A percentile compares a stretch with the other conserved stretches of the same genome.
These are phyloP conservation scores for Macaria liturata DNA, from an alignment of 2,888 invertebrate genomes.

Conservation along the genomic window DNA sequence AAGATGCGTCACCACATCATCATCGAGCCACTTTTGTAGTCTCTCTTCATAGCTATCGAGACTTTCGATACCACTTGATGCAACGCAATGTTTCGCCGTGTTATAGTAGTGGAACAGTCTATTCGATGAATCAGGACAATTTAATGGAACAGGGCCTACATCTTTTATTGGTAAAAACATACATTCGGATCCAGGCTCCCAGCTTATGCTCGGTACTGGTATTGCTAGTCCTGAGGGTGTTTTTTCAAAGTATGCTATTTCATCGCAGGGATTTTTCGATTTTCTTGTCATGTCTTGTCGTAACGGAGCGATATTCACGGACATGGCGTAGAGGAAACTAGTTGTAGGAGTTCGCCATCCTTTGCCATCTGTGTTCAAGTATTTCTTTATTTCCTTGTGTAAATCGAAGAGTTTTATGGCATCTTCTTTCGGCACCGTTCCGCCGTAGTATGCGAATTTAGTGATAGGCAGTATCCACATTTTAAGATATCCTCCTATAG, in stretches of 20 bases:
- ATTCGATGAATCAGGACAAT: slow-evolving; percentile 51
- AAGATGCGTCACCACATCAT: slow-evolving; percentile 78
- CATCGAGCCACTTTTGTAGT: slow-evolving; percentile 80
- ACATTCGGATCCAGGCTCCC: slow-evolving; percentile 74
- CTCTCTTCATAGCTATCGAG: slow-evolving; percentile 73
- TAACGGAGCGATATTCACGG: slow-evolving; percentile 46
- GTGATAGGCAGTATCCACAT: slow-evolving; percentile 83
- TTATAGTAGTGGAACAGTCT: slow-evolving; percentile 83
- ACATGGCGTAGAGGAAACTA: slow-evolving; percentile 47
- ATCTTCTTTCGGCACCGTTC: slow-evolving; percentile 79
- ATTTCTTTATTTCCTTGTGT: slow-evolving; percentile 82
- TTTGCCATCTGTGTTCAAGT: slow-evolving; percentile 82
- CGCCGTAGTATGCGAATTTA: slow-evolving; percentile 85
- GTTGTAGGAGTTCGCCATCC: slow-evolving; percentile 76
- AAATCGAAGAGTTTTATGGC: slow-evolving; percentile 80
- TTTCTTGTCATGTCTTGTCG: slow-evolving; percentile 36
- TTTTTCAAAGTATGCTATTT: slow-evolving; percentile 59
- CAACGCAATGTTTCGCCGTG: slow-evolving; percentile 77
- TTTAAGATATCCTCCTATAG: slow-evolving; percentile 84
- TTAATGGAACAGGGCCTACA: slow-evolving; percentile 49
- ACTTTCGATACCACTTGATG: slow-evolving; percentile 54
- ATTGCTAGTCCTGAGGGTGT: slow-evolving; percentile 53
- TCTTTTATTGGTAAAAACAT: slow-evolving; percentile 85
- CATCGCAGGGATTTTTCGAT: slow-evolving; percentile 50
- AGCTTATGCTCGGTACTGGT: slow-evolving; percentile 84